Percentiles rank a stretch among this genome's conserved stretches.
phyloP scores from a whole-genome alignment of 2,888 invertebrate species.

The Argyra leucocephala region DNA sequence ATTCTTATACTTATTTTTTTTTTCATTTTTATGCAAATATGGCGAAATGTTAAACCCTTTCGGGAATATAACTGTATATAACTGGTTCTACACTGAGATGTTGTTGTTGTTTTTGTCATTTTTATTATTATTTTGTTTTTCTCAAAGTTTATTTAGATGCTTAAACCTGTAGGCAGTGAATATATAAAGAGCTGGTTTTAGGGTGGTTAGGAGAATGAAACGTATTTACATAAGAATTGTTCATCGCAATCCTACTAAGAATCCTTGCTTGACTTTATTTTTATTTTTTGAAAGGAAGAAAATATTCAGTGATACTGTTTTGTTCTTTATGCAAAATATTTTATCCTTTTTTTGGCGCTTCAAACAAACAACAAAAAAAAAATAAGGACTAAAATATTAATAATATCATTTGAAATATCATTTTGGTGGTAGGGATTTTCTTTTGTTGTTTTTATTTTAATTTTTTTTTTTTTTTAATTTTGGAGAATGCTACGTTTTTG shows the following conservation, averaged over 20 bases:
- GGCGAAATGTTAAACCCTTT: conserved; percentile 8
- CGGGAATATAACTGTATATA: conserved; percentile 7
- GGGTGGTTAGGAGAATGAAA: too few species aligned
- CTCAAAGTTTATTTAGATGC: neutral
- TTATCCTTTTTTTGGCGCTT: neutral
- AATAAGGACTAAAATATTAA: neutral
- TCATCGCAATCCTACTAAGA: too few species aligned
- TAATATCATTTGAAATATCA: neutral
- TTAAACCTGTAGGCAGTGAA: neutral
- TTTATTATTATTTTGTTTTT: neutral
- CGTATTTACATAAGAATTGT: too few species aligned
- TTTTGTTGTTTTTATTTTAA: neutral
- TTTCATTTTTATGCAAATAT: conserved; percentile 9
- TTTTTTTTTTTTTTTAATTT: neutral
- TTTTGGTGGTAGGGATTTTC: neutral
- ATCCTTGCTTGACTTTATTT: too few species aligned
- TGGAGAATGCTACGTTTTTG: too few species aligned
- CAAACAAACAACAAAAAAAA: neutral
- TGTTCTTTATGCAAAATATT: neutral
- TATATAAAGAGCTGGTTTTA: neutral
- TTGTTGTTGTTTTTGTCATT: neutral
- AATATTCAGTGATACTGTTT: neutral
- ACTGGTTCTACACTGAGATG: neutral
- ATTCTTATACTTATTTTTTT: neutral
- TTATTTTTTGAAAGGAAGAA: too few species aligned